Conservation (phyloP, 2,888 invertebrate genomes). For the Drosophila helvetica region DNA sequence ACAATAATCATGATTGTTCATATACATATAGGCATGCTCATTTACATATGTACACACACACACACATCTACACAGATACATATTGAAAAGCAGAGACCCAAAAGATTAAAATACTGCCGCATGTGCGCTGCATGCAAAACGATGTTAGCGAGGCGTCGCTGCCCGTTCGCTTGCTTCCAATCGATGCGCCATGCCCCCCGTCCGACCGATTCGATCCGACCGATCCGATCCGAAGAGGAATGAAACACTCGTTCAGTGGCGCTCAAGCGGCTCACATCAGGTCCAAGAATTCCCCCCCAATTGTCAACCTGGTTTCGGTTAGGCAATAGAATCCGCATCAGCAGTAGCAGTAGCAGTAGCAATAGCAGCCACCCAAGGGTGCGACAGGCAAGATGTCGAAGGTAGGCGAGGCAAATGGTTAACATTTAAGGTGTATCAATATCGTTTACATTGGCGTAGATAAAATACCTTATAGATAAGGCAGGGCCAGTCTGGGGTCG, state of each 20-base stretch:
- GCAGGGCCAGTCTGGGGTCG: not conserved
- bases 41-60: conserved; percentile 23
- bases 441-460: conserved; percentile 34
- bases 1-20: conserved; percentile 41
- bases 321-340: not conserved
- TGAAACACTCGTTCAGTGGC: conserved; percentile 63
- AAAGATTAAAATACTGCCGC: conserved; percentile 58
- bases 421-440: conserved; percentile 44
- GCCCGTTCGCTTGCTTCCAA: conserved; percentile 10
- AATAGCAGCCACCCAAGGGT: conserved; percentile 24
- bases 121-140: conserved; percentile 70
- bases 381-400: conserved; percentile 65
- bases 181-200: not conserved
- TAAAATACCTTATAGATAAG: conserved; percentile 27
- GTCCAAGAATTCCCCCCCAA: conserved; percentile 14
- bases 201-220: not conserved
- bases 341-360: not conserved
- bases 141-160: conserved; percentile 48
- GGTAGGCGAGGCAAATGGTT: conserved; percentile 52
- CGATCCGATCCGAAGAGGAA: conserved; percentile 8
- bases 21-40: conserved; percentile 25
- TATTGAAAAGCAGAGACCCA: conserved; percentile 38
- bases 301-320: not conserved
- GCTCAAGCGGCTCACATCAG: conserved; percentile 60
- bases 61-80: conserved; percentile 11